Base-by-base conservation (phyloP, 37 sponge, comb jelly and placozoan genomes). In the Halisarca cf. caerulea region DNA sequence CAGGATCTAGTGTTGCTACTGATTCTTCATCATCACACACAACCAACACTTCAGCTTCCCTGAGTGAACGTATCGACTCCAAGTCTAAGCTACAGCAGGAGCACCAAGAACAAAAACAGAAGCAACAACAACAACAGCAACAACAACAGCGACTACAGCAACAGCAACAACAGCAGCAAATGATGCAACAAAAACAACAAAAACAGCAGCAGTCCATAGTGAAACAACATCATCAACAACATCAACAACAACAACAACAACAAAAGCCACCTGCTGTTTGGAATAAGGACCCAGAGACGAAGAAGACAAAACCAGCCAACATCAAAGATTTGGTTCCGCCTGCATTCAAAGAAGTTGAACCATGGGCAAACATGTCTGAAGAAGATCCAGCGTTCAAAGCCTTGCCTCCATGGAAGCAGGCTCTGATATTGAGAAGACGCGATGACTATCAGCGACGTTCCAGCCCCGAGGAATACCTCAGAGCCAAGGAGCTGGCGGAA, bases 341-440 rank as follows among this genome's bases (percentile, higher is more conserved):
- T 24, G 80, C 87, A 28, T 87, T 79, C 73, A 84, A 84, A 20
- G 81, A 69, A 42, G 77, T 85, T 8, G 83, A 75, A 9, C 81
- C 88, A 32, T 93, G 90, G 93, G 90, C 93, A 7, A 80, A 87
- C 66, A 80, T 87, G 0, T 34, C 66, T 4, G 93, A 92, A 57
- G 82, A 87, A 11, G 88, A 95, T 41, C 83, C 89, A 0, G 66
- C 86, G 54, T 90, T 95, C 79, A 33, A 42, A 23, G 78, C 70
- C 8, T 45, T 92, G 3, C 95, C 95, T 9, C 73, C 41, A 8
- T 95, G 95, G 95, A 95, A 92, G 73, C 90, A 92, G 60, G 88
- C 86, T 2, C 51, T 95, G 24, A 89, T 95, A 25, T 42, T 42
- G 36, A 83, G 95, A 37, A 84, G 92, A 57, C 71, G 72, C 36